Evolutionary conservation across 2,113 vertebrate species (phyloP).

Genomic region (Corythornis cristatus): DNA sequence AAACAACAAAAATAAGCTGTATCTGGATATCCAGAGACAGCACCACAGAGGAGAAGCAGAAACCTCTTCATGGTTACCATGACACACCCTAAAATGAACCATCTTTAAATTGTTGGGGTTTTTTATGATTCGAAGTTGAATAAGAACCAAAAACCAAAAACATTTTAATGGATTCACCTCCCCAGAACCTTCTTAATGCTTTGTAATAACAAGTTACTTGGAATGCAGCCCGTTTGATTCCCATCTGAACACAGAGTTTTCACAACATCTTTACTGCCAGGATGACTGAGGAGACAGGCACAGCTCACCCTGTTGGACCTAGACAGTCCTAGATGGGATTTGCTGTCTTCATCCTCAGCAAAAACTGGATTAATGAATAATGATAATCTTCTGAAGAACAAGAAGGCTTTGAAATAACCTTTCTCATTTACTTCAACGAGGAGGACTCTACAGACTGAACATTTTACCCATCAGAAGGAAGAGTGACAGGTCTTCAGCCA

Average conservation of each 20-base stretch:
- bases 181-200: not conserved
- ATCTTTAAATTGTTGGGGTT: not conserved
- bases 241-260: not conserved
- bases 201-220: not conserved
- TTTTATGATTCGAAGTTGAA: not conserved
- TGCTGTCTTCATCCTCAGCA: not conserved
- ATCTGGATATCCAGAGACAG: not conserved
- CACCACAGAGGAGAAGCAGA: not conserved
- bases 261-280: not conserved
- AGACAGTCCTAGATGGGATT: not conserved
- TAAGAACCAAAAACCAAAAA: not conserved
- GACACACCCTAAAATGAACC: not conserved
- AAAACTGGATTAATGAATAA: not conserved
- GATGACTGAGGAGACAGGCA: not conserved
- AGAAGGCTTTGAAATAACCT: not conserved
- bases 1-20: not conserved
- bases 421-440: not conserved
- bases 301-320: not conserved
- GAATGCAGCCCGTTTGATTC: not conserved
- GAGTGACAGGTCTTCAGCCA: not conserved
- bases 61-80: not conserved
- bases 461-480: not conserved
- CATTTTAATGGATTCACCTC: not conserved
- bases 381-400: not conserved
- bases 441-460: not conserved